phyloP scores from a whole-genome alignment of 2,797 vertebrate species.

The Gymnothorax javanicus region DNA sequence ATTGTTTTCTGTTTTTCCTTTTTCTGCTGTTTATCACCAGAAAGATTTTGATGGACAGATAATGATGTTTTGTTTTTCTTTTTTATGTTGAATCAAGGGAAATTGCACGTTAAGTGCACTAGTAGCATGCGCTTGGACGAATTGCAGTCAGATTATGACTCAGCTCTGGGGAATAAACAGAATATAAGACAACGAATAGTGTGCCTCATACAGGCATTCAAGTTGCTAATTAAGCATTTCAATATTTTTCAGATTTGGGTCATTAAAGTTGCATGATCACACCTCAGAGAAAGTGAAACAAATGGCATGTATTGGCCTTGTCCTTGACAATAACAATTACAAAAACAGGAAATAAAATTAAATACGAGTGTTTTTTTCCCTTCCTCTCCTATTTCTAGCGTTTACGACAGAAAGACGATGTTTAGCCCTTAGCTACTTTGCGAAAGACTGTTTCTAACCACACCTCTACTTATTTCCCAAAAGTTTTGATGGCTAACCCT shows the following conservation, averaged over 20 bases:
- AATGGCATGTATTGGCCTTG: not conserved
- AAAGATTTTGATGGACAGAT: no score
- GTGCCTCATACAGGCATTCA: not conserved
- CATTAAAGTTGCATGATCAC: slow-evolving; percentile 35
- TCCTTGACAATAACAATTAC: not conserved
- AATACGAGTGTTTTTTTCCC: not conserved
- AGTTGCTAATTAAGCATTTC: not conserved
- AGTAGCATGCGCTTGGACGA: not conserved
- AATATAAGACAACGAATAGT: not conserved
- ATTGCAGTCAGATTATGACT: not conserved
- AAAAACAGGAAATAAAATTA: not conserved
- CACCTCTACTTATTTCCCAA: slow-evolving; percentile 67
- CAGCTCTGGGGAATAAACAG: not conserved
- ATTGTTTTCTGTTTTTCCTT: not conserved
- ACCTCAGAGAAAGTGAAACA: not conserved
- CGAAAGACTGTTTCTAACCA: slow-evolving; percentile 65
- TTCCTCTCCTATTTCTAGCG: not conserved
- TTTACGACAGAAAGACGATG: not conserved
- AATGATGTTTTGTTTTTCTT: not conserved
- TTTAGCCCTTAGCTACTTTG: not conserved
- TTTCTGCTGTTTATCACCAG: not conserved
- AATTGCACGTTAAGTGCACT: not conserved
- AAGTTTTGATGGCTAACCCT: slow-evolving; percentile 82
- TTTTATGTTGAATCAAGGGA: slow-evolving; percentile 4
- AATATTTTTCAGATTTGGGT: not conserved